Evolutionary conservation across 2,888 invertebrate genomes (phyloP), one percentile per base, ranked within the genome.

Genomic region (Pheosia tremula): DNA sequence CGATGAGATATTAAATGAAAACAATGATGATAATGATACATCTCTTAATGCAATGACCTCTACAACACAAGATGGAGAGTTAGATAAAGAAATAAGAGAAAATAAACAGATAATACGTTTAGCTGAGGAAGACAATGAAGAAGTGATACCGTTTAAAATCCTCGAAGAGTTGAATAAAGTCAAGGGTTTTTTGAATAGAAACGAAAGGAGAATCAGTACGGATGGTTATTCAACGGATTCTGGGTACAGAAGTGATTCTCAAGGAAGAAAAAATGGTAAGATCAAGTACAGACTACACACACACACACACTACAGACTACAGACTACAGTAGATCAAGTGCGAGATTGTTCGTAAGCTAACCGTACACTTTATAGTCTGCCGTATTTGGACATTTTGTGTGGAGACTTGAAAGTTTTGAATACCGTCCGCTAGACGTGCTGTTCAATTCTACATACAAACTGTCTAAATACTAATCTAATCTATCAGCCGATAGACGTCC

Each of bases 81-180:
- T 43, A n/a, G 13, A 39, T 41, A n/a, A 43, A 13, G 10, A 13
- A 9, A 6, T 5, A 0, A 39, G 39, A 39, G 24, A 56, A 9
- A 7, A 43, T 5, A 45, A 0, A 43, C 45, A 45, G 13, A 36
- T 13, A 4, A 54, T 53, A n/a, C 61, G 58, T 41, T 8, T 11
- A 57, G 66, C 63, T 7, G 68, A 72, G 24, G 24, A 56, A 4
- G 62, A 57, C 5, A 52, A 62, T 6, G 45, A 61, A 39, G 74
- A 79, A 45, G 66, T 77, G 3, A 72, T 93, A 4, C 83, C 91
- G 0, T 91, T 87, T 54, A 91, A 92, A 84, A 83, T 90, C 9
- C 62, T 92, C 39, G 87, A 89, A 72, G 91, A 90, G 67, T 75
- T 90, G 24, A 89, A 84, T 64, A 88, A 82, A 72, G 69, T 91